These are phyloP conservation scores for Lepidocolaptes lacrymiger DNA, from an alignment of 2,797 vertebrate species.

Conservation along the genomic window DNA sequence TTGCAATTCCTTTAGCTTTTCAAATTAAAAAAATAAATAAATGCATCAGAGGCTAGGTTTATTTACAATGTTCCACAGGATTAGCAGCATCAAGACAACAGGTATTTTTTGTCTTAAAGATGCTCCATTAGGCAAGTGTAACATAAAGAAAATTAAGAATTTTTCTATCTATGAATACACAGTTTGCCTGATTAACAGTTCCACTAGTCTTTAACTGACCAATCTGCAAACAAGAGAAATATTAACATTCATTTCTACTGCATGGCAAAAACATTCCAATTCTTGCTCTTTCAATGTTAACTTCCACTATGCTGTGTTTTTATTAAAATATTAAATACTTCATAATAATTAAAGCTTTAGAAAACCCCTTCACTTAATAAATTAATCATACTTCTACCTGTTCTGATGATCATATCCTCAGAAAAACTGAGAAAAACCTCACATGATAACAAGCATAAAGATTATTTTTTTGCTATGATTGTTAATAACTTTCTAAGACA, in stretches of 20 bases:
- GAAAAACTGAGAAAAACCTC: not conserved
- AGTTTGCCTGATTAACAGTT: not conserved
- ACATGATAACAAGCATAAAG: not conserved
- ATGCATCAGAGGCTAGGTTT: not conserved
- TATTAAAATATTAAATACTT: not conserved
- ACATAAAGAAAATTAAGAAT: not conserved
- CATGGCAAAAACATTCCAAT: not conserved
- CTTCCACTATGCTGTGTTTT: not conserved
- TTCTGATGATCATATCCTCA: not conserved
- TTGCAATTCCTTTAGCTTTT: slow-evolving; percentile 90
- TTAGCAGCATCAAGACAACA: not conserved
- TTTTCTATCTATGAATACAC: not conserved
- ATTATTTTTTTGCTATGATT: not conserved
- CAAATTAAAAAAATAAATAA: not conserved
- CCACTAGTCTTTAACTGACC: not conserved
- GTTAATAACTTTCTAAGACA: not conserved
- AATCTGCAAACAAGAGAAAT: not conserved
- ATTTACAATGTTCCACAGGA: not conserved
- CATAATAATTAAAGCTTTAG: not conserved
- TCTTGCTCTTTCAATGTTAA: not conserved
- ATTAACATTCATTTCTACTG: not conserved
- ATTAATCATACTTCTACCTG: not conserved
- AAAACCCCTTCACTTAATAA: not conserved
- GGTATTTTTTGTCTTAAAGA: not conserved
- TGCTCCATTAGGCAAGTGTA: not conserved